Percentiles rank a stretch among this genome's conserved stretches.
These are phyloP conservation scores for Pollenia griseotomentosa DNA, from an alignment of 2,888 invertebrate genomes.

Conservation along the genomic window DNA sequence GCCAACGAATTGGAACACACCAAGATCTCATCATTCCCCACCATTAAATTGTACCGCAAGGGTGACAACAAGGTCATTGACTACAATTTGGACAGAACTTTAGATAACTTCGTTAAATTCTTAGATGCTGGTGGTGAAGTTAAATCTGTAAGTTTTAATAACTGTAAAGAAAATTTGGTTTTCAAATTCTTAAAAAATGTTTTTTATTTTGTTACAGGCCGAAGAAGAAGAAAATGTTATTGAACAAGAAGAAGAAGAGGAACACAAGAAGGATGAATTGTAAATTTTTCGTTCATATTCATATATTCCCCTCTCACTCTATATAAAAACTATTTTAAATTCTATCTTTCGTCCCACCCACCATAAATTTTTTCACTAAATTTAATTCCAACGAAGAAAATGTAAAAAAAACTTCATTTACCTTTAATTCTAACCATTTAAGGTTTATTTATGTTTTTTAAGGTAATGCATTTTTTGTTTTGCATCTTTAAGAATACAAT, in stretches of 20 bases:
- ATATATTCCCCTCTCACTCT: background rate
- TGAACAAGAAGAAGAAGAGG: constrained; percentile 79
- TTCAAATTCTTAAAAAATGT: background rate
- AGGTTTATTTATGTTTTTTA: constrained; percentile 34
- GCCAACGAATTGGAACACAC: constrained; percentile 98
- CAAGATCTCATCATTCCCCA: constrained; percentile 97
- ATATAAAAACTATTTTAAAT: constrained; percentile 22
- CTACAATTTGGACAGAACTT: constrained; percentile 97
- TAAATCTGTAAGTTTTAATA: constrained; percentile 85
- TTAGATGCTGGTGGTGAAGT: constrained; percentile 95
- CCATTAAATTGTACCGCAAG: constrained; percentile 97
- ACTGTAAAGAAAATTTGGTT: background rate
- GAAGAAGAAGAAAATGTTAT: constrained; percentile 80
- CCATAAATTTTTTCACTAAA: constrained; percentile 66
- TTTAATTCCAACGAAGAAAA: constrained; percentile 52
- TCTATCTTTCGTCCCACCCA: constrained; percentile 50
- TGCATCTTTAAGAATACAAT: constrained; percentile 48
- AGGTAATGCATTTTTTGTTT: constrained; percentile 65
- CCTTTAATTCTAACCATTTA: constrained; percentile 17
- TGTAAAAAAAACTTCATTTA: constrained; percentile 16
- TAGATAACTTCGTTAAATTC: constrained; percentile 97
- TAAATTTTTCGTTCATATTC: constrained; percentile 77
- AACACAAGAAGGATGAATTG: constrained; percentile 84
- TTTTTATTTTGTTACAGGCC: constrained; percentile 72
- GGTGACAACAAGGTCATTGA: constrained; percentile 94